phyloP scores from a whole-genome alignment of 30 jellyfish, hydroid and myxozoan species.

The Cassiopea andromeda region DNA sequence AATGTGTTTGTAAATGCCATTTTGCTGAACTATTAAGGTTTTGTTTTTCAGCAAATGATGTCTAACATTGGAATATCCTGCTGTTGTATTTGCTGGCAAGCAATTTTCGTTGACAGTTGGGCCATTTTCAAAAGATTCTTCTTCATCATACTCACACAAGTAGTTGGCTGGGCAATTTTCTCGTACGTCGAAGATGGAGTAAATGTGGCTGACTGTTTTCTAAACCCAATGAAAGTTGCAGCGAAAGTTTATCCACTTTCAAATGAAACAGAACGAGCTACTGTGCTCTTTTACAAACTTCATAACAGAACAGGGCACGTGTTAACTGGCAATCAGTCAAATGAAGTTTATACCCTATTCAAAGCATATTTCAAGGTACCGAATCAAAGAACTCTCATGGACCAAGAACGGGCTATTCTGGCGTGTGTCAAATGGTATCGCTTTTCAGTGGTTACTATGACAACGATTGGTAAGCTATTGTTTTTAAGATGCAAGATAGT shows the following conservation, averaged over 20 bases:
- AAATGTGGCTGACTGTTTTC: slow-evolving; percentile 30
- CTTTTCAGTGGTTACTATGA: slow-evolving; percentile 51
- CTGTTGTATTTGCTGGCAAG: background rate
- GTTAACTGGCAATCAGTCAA: background rate
- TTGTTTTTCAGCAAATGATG: background rate
- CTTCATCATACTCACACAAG: background rate
- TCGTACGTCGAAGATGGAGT: slow-evolving; percentile 48
- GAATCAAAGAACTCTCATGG: background rate
- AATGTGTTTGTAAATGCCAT: too few species aligned
- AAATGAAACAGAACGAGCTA: slow-evolving; percentile 7
- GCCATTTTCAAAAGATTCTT: slow-evolving; percentile 9
- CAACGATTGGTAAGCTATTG: slow-evolving; percentile 55
- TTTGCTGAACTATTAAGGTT: too few species aligned
- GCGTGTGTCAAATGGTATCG: slow-evolving; percentile 66
- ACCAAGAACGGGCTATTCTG: background rate
- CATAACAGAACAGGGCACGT: slow-evolving; percentile 15
- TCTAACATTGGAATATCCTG: background rate
- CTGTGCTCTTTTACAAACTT: slow-evolving; percentile 12
- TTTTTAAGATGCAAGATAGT: too few species aligned
- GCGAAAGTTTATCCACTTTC: slow-evolving; percentile 32
- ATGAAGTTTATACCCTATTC: slow-evolving; percentile 10
- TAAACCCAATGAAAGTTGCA: background rate
- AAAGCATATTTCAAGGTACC: slow-evolving; percentile 26
- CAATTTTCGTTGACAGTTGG: background rate
- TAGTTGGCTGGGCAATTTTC: slow-evolving; percentile 56